A percentile compares a stretch with the other conserved stretches of the same genome.
phyloP scores from a whole-genome alignment of 2,888 invertebrate genomes.

The Priocnemis perturbator region DNA sequence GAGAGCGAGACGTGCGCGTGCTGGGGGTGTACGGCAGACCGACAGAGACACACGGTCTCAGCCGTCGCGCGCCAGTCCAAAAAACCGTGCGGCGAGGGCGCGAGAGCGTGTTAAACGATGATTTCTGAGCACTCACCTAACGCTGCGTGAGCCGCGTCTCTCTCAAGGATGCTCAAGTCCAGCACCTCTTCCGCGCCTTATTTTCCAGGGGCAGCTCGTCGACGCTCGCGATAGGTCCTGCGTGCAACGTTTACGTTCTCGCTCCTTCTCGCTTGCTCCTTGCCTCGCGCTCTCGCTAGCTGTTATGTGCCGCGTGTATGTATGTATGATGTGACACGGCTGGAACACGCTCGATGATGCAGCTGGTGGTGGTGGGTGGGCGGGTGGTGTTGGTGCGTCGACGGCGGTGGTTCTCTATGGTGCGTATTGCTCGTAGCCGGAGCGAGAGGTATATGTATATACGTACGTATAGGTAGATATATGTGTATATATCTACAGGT shows the following conservation, averaged over 20 bases:
- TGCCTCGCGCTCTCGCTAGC: not conserved
- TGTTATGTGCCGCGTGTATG: constrained; percentile 9
- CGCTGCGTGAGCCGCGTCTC: too few relatives aligned
- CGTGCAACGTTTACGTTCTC: constrained; percentile 6
- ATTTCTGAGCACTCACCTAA: too few relatives aligned
- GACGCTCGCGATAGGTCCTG: constrained; percentile 38
- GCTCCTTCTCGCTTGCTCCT: not conserved
- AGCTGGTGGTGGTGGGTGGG: constrained; percentile 4
- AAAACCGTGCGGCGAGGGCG: too few relatives aligned
- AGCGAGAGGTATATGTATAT: not conserved
- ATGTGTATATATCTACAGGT: too few relatives aligned
- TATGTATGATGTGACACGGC: constrained; percentile 11
- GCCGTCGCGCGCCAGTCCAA: too few relatives aligned
- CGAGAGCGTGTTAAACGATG: too few relatives aligned
- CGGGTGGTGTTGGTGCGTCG: not conserved
- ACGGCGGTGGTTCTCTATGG: too few relatives aligned
- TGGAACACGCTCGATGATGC: constrained; percentile 18
- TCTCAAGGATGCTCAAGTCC: too few relatives aligned
- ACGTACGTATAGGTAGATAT: not conserved
- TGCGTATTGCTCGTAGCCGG: not conserved
- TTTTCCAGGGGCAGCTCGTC: constrained; percentile 44
- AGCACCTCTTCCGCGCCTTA: constrained; percentile 18
- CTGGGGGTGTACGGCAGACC: too few relatives aligned
- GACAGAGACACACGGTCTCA: too few relatives aligned
- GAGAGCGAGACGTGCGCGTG: too few relatives aligned